Evolutionary conservation across 2,113 vertebrate genomes (phyloP).

Genomic region (Dicaeum eximium): DNA sequence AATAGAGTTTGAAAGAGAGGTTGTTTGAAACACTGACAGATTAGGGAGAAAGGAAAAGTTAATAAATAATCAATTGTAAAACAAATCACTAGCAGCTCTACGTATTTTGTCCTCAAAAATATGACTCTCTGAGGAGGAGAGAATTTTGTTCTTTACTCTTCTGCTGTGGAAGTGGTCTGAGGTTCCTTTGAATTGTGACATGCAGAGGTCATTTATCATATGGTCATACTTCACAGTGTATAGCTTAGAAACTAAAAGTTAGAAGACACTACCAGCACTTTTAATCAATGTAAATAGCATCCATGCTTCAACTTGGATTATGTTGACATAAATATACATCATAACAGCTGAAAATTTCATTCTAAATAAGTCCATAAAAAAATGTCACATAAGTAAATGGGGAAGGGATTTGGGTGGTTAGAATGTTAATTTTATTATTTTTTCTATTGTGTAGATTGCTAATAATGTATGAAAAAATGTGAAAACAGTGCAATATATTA

Average conservation of each 20-base stretch:
- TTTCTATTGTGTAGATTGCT: not conserved
- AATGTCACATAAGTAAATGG: not conserved
- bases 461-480: not conserved
- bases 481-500: not conserved
- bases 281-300: not conserved
- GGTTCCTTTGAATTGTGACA: not conserved
- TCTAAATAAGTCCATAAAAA: not conserved
- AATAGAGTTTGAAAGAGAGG: not conserved
- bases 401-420: not conserved
- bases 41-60: not conserved
- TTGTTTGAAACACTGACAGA: not conserved
- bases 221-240: not conserved
- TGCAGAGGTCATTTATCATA: not conserved
- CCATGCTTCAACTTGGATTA: not conserved
- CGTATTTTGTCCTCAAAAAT: not conserved
- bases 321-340: not conserved
- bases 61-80: not conserved
- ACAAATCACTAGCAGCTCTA: not conserved
- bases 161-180: not conserved
- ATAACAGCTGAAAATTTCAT: not conserved
- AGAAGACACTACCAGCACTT: rapidly evolving
- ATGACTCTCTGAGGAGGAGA: not conserved
- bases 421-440: not conserved
- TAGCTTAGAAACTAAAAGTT: not conserved
- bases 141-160: not conserved